Evolutionary conservation across 2,888 invertebrate genomes (phyloP).

Genomic region (Erynnis tages): DNA sequence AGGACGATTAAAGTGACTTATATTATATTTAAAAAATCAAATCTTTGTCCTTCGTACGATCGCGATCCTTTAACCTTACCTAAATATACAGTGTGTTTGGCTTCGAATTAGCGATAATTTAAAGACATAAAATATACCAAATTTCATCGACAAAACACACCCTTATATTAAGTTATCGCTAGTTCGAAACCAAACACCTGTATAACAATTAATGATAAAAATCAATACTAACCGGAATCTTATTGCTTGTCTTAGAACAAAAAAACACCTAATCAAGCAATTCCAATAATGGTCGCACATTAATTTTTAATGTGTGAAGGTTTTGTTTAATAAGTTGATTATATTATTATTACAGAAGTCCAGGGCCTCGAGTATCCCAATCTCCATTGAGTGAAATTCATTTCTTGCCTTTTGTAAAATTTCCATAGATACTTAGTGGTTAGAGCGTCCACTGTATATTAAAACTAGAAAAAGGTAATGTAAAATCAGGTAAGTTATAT

Average conservation of each 20-base stretch:
- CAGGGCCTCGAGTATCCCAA: conserved; percentile 40
- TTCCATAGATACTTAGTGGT: conserved; percentile 40
- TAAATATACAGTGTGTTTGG: too few species aligned
- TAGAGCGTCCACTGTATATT: conserved; percentile 3
- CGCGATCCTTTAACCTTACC: too few species aligned
- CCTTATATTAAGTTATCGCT: too few species aligned
- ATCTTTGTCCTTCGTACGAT: too few species aligned
- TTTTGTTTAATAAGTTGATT: conserved; percentile 29
- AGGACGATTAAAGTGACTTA: too few species aligned
- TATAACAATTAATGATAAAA: background rate
- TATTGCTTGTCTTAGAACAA: conserved; percentile 7
- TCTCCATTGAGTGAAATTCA: conserved; percentile 32
- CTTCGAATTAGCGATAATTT: too few species aligned
- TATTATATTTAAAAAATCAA: background rate
- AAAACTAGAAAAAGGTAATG: conserved; percentile 24
- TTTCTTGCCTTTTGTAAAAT: conserved; percentile 23
- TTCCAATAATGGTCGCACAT: conserved; percentile 1
- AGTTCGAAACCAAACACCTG: too few species aligned
- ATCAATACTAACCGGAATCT: conserved; percentile 1
- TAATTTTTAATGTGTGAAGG: conserved; percentile 1
- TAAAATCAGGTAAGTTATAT: conserved; percentile 25
- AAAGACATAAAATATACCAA: too few species aligned
- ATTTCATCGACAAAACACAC: too few species aligned
- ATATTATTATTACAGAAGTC: conserved; percentile 59
- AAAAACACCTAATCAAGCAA: conserved; percentile 2